Evolutionary conservation across 2,888 invertebrate genomes (phyloP).

Genomic region (Pantelozetes paolii): DNA sequence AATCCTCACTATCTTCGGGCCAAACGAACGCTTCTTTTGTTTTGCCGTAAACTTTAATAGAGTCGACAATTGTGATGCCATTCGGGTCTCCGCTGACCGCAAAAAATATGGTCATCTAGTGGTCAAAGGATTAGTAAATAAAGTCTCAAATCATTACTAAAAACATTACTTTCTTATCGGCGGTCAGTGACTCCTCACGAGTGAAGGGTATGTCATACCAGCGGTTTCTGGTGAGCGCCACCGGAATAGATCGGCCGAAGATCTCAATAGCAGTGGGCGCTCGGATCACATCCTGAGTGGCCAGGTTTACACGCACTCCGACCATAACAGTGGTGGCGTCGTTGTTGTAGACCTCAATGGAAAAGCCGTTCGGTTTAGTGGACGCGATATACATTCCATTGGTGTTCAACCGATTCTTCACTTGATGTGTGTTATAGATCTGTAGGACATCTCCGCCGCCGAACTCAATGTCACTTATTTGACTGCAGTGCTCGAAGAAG

Average conservation of each 20-base stretch:
- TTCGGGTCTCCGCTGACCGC: slow-evolving; percentile 59
- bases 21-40: slow-evolving; percentile 93
- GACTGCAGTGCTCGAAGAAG: slow-evolving; percentile 91
- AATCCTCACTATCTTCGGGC: slow-evolving; percentile 90
- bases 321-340: slow-evolving; percentile 81
- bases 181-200: slow-evolving; percentile 83
- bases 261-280: slow-evolving; percentile 73
- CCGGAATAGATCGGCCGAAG: slow-evolving; percentile 69
- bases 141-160: slow-evolving; percentile 49
- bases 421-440: slow-evolving; percentile 86
- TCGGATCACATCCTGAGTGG: slow-evolving; percentile 72
- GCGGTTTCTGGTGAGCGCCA: slow-evolving; percentile 68
- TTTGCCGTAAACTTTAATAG: slow-evolving; percentile 86
- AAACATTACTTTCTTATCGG: slow-evolving; percentile 82
- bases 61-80: slow-evolving; percentile 86
- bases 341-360: slow-evolving; percentile 77
- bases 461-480: slow-evolving; percentile 86
- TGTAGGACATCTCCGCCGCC: slow-evolving; percentile 91
- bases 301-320: slow-evolving; percentile 78
- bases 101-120: slow-evolving; percentile 49
- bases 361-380: slow-evolving; percentile 82
- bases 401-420: slow-evolving; percentile 83
- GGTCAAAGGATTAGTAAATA: background rate
- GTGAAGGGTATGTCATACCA: slow-evolving; percentile 96
- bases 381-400: slow-evolving; percentile 85